Evolutionary conservation across 1,140 invertebrate genomes (phyloP).

Genomic region (Drosophila kanapiae): DNA sequence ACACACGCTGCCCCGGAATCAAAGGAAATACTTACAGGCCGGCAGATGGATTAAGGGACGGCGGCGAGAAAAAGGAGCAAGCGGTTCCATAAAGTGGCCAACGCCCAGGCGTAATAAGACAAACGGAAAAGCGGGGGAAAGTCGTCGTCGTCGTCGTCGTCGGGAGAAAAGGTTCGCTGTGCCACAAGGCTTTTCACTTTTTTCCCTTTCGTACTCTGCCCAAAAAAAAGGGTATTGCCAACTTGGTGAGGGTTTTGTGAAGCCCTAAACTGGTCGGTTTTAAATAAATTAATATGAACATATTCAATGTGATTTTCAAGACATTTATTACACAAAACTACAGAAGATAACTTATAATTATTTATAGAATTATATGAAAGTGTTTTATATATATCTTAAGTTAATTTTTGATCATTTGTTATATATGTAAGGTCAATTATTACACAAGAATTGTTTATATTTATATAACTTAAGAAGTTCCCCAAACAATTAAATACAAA

Average conservation of each 20-base stretch:
- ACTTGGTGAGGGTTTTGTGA: neutral
- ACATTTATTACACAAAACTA: too few relatives aligned
- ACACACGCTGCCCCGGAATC: conserved; percentile 46
- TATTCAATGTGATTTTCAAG: too few relatives aligned
- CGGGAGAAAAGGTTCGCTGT: conserved; percentile 27
- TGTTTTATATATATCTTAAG: too few relatives aligned
- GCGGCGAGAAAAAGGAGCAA: neutral
- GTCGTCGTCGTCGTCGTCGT: neutral
- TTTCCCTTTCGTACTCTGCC: neutral
- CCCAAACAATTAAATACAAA: too few relatives aligned
- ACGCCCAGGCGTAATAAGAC: conserved; percentile 70
- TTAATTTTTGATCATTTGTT: too few relatives aligned
- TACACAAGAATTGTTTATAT: too few relatives aligned
- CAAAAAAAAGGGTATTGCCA: neutral
- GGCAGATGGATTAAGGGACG: conserved; percentile 11
- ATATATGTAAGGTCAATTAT: too few relatives aligned
- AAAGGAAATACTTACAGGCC: conserved; percentile 26
- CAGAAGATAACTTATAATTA: too few relatives aligned
- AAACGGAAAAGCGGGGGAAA: conserved; percentile 31
- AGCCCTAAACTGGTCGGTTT: too few relatives aligned
- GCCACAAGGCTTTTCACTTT: conserved; percentile 42
- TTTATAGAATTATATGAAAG: too few relatives aligned
- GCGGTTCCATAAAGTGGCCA: conserved; percentile 48
- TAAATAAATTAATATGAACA: too few relatives aligned
- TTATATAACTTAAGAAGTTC: too few relatives aligned